Evolutionary conservation across 2,888 invertebrate genomes (phyloP), one percentile per base, ranked within the genome.

Genomic region (Sphinx pinastri): DNA sequence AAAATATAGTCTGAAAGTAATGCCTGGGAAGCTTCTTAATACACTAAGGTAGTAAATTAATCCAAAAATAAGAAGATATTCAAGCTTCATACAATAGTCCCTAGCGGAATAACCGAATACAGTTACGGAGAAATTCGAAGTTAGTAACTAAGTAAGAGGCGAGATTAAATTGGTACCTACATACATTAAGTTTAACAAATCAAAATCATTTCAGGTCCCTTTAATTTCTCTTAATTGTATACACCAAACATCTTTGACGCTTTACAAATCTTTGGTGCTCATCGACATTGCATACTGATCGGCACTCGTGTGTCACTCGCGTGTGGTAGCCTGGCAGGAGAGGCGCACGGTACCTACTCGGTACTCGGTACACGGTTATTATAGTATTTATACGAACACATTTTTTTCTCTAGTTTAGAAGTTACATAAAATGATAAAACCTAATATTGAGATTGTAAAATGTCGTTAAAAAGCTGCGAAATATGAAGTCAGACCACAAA

Each of bases 261-360:
- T 89, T 91, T 88, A 91, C 89, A 92, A 92, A 93, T 94, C 94
- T 94, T 94, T 94, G 94, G 94, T 92, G 94, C 91, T 89, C 88
- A 90, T 92, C 89, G 89, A 92, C 90, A 89, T 90, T 89, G 88
- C 89, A 89, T 86, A 87, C 63, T 83, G 87, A 83, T 90, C 91
- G 88, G 92, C 91, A 91, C 38, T 38, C 38, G 38, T 8, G 38
- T 38, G 38, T 2, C 38, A 38, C 38, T 38, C 38, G 38, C 38
- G 38, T 38, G 38, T 38, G 38, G 38, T 38, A 38, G 5, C 38
- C 38, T 8, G 38, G 38, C 8, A 88, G 85, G 82, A 84, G 84
- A 88, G 85, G 85, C 84, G 83, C 86, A 84, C 81, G 81, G 84
- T 82, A 84, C 82, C 47, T 63, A 25, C 57, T 25, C 38, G 38